Evolutionary conservation across 2,797 vertebrate species (phyloP).

Genomic region (Microctenopoma steveboyesi): DNA sequence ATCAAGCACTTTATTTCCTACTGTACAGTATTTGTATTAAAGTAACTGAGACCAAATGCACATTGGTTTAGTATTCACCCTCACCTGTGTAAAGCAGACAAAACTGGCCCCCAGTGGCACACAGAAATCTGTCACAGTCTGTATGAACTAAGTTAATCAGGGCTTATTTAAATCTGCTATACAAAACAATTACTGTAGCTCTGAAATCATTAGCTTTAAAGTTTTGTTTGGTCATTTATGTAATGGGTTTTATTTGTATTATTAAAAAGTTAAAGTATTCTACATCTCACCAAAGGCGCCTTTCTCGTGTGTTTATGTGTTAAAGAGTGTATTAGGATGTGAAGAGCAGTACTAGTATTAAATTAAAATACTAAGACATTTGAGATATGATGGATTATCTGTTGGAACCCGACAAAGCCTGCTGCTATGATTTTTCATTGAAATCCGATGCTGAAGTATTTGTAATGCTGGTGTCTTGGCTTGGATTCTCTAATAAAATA

Average conservation of each 20-base stretch:
- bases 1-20: slow-evolving; percentile 65
- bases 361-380: slow-evolving; percentile 6
- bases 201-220: slow-evolving; percentile 16
- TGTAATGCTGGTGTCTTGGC: slow-evolving; percentile 10
- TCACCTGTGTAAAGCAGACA: slow-evolving; percentile 11
- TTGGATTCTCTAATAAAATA: neutral
- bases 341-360: slow-evolving; percentile 7
- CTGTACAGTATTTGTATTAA: slow-evolving; percentile 27
- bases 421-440: slow-evolving; percentile 37
- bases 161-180: slow-evolving; percentile 4
- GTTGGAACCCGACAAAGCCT: slow-evolving; percentile 16
- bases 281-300: slow-evolving; percentile 40
- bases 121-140: slow-evolving; percentile 1
- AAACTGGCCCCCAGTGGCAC: neutral
- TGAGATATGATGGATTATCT: slow-evolving; percentile 1
- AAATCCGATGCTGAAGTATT: slow-evolving; percentile 24
- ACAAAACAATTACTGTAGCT: slow-evolving; percentile 18
- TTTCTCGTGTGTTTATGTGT: slow-evolving; percentile 22
- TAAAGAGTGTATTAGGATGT: neutral
- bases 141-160: slow-evolving; percentile 12
- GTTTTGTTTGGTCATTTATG: slow-evolving; percentile 9
- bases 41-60: slow-evolving; percentile 37
- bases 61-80: slow-evolving; percentile 48
- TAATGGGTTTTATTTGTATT: slow-evolving; percentile 19
- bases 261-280: slow-evolving; percentile 10